Evolutionary conservation across 2,113 vertebrate species (phyloP), one percentile per base, ranked within the genome.

Genomic region (Hymenochirus boettgeri): DNA sequence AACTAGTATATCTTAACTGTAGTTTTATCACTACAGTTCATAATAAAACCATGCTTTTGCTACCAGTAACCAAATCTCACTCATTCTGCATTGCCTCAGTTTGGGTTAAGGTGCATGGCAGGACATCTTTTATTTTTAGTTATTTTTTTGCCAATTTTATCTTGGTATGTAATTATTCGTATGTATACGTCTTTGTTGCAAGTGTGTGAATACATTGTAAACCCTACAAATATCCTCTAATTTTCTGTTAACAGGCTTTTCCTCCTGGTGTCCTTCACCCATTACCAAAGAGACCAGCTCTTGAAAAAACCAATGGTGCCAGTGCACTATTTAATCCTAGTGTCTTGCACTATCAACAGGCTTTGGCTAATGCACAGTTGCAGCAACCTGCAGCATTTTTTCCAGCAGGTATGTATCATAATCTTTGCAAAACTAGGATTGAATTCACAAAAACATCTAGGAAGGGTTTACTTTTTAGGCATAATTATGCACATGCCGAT

Each of bases 321-420:
- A 90, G 86, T 78, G 82, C 93, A 57, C 85, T 97, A 79, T 97
- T 98, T 83, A 97, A 89, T 78, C 95, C 93, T 83, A 94, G 93
- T 83, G 88, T 98, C 81, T 85, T 99, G 90, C 95, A 99, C 86
- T 99, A 98, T 83, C 96, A 98, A 87, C 96, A 99, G 88, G 95
- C 95, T 65, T 88, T 99, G 73, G 91, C 90, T 82, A 94, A 83
- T 72, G 91, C 95, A 59, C 93, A 97, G 84, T 77, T 98, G 73
- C 96, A 98, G 83, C 96, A 95, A 26, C 93, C 92, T 21, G 60
- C 91, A 1, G 80, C 95, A 1, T 99, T 98, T 79, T 92, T 97
- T 72, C 96, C 95, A 13, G 92, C 96, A 96, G 96, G 96, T 99
- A 83, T 56, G 87, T 81, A 58, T 72, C 65, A 23, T 12, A 31